Evolutionary conservation across 2,113 vertebrate species (phyloP), one percentile per base, ranked within the genome.

Genomic region (Brachyistius frenatus): DNA sequence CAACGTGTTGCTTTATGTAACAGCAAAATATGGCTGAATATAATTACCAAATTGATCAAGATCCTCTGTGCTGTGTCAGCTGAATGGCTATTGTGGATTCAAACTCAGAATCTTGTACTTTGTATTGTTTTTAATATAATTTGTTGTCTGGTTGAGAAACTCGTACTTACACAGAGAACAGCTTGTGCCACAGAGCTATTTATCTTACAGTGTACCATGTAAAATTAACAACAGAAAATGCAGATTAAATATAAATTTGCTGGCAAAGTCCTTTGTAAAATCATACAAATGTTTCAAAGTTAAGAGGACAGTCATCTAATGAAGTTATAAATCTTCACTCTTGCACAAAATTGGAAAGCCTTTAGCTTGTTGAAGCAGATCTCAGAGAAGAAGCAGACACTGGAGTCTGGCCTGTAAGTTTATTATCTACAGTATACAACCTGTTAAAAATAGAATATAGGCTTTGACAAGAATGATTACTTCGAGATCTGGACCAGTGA

Each of bases 321-420:
- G 31, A 35, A 33, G 15, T 56, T 68, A 33, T 69, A 66, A n/a
- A 39, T 9, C 33, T 53, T 44, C 39, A 46, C 23, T 2, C 23
- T 47, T 16, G 36, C 41, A 44, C 44, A 56, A 5, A 31, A 65
- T 41, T 73, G 56, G 31, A 61, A 58, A 5, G 32, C 53, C 7
- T 58, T n/a, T 3, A 15, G 13, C 1, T 77, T 4, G 53, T 37
- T 7, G 50, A 54, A 8, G 66, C 37, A 50, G 44, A 70, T 30
- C 35, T 49, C 58, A 76, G 77, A 84, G 66, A 61, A 77, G 78
- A 88, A 53, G 37, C 68, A 86, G 78, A 70, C 39, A 13, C 58
- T 3, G 7, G 39, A 66, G 61, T 47, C 66, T 69, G 54, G 57
- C 53, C 6, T 71, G 30, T 39, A 2, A 37, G 56, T 73, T 9